phyloP scores from a whole-genome alignment of 2,113 vertebrate species.

The Arenaria interpres region DNA sequence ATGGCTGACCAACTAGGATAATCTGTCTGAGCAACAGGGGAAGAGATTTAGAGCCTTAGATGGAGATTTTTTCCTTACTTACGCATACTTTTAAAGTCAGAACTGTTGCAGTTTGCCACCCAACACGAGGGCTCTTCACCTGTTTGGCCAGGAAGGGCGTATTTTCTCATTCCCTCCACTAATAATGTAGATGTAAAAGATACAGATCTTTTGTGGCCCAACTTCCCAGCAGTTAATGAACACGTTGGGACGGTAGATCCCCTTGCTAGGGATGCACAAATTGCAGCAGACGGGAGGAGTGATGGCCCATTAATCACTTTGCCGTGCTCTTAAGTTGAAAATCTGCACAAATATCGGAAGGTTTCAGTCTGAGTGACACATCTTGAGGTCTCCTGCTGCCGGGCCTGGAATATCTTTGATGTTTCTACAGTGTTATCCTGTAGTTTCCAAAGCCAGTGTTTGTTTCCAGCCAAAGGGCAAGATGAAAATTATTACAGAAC shows the following conservation, averaged over 20 bases:
- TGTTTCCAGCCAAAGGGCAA: constrained; percentile 8
- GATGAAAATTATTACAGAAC: neutral
- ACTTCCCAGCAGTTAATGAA: neutral
- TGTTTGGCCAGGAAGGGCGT: neutral
- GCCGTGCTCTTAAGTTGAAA: neutral
- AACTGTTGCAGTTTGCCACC: neutral
- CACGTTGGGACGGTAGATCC: neutral
- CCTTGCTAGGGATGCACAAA: neutral
- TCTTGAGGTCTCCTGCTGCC: neutral
- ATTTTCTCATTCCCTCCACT: neutral
- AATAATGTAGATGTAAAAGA: neutral
- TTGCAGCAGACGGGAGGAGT: neutral
- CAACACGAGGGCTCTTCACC: neutral
- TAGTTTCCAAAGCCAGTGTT: neutral
- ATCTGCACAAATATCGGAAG: neutral
- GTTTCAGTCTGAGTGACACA: neutral
- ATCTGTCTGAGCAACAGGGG: neutral
- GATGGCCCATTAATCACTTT: neutral
- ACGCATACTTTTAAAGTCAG: neutral
- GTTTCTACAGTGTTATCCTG: neutral
- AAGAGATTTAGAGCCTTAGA: constrained; percentile 42
- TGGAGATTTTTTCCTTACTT: constrained; percentile 26
- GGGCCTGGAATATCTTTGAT: neutral
- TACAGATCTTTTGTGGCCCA: neutral
- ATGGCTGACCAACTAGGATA: neutral